Evolutionary conservation across 2,797 vertebrate species (phyloP), one percentile per base, ranked within the genome.

Genomic region (Lemur catta): DNA sequence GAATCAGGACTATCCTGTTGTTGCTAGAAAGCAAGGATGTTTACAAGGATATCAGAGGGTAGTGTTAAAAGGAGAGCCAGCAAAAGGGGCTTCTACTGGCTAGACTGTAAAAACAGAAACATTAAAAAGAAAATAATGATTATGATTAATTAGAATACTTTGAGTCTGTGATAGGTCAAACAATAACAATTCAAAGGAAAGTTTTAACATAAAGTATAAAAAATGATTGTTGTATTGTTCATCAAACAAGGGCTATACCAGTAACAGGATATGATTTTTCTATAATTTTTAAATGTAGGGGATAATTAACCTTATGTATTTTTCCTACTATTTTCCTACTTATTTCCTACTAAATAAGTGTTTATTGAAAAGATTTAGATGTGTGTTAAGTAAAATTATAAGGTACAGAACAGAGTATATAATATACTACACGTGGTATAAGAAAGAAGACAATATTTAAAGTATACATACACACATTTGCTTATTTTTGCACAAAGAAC

Each of bases 401-500:
- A 87, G 28, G 61, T 82, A 91, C 24, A 52, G 8, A 89, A 85
- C 8, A 80, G 43, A 84, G 35, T 33, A 72, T 41, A 86, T 7
- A 35, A 48, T 35, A 78, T 67, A 78, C 50, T n/a, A 59, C 6
- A 71, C 30, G 55, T 78, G 35, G 17, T 67, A 1, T 89, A 84
- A 41, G 22, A 80, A 81, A 85, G n/a, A 87, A 61, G 43, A 78
- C 71, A 84, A 46, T 28, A 74, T 85, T 71, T 55, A 75, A 80
- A 72, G 28, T 50, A 78, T 26, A 43, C 8, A 84, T 50, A 89
- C 1, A 84, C 0, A 80, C 5, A 43, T 80, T 55, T 88, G 22
- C 75, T 91, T 71, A 59, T 76, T 75, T 86, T 89, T 94, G 33
- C 28, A 75, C 89, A 91, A 90, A 78, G 91, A 35, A 88, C 91